phyloP scores from a whole-genome alignment of 2,888 invertebrate species.

The Heliconius erato region DNA sequence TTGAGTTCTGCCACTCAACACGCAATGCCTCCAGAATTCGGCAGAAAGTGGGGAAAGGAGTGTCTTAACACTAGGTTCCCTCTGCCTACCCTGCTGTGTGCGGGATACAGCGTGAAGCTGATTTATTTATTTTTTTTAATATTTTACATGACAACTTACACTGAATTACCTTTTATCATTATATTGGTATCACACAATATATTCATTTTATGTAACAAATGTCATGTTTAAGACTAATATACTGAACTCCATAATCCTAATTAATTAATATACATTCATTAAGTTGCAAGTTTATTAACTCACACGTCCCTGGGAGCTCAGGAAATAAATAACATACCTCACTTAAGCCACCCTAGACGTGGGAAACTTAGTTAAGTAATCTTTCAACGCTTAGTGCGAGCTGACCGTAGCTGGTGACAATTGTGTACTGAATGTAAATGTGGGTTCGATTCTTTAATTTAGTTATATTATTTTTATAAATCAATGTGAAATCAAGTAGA shows the following conservation, averaged over 20 bases:
- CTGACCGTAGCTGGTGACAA: not conserved
- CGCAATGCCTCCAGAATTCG: too few species aligned
- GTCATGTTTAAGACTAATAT: not conserved
- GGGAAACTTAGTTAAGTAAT: constrained; percentile 3
- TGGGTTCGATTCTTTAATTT: not conserved
- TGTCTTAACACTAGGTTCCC: too few species aligned
- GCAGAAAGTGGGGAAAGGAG: too few species aligned
- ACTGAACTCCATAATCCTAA: not conserved
- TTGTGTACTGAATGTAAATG: not conserved
- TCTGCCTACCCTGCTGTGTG: too few species aligned
- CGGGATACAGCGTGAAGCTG: too few species aligned
- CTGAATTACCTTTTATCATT: too few species aligned
- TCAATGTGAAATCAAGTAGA: too few species aligned
- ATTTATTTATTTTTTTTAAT: too few species aligned
- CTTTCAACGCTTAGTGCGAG: not conserved
- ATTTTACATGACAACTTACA: too few species aligned
- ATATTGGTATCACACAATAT: not conserved
- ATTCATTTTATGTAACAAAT: not conserved
- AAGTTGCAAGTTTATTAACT: constrained; percentile 3
- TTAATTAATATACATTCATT: constrained; percentile 13
- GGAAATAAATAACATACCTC: constrained; percentile 25
- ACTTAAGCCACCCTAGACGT: constrained; percentile 9
- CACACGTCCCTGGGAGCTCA: constrained; percentile 2
- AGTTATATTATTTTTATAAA: too few species aligned
- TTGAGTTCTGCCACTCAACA: too few species aligned